Evolutionary conservation across 30 jellyfish, hydroid and myxozoan species (phyloP).

Genomic region (Nemopilema nomurai): DNA sequence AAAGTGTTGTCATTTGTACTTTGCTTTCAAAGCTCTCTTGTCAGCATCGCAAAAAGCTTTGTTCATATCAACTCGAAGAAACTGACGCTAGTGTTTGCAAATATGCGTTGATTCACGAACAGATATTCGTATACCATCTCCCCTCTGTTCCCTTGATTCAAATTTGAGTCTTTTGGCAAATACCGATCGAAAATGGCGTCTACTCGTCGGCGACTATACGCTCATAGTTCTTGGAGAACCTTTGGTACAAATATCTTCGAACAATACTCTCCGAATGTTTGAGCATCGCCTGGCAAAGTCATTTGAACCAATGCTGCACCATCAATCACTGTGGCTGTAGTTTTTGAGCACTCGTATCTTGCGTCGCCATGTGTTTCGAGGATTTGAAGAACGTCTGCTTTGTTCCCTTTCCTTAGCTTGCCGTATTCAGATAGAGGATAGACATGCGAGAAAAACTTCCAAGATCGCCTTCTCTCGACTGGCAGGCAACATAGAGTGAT

Average conservation of each 20-base stretch:
- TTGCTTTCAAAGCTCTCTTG: conserved; percentile 48
- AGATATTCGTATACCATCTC: conserved; percentile 22
- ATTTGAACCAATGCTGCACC: conserved; percentile 64
- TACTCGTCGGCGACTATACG: conserved; percentile 51
- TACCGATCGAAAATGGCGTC: conserved; percentile 43
- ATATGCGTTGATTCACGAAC: conserved; percentile 24
- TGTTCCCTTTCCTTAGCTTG: conserved; percentile 33
- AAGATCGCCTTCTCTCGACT: conserved; percentile 36
- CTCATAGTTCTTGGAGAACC: conserved; percentile 31
- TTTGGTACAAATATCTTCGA: conserved; percentile 42
- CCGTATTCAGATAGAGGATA: conserved; percentile 51
- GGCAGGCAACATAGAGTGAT: conserved; percentile 33
- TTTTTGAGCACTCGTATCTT: conserved; percentile 32
- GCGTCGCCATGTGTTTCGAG: conserved; percentile 49
- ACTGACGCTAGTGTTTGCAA: conserved; percentile 29
- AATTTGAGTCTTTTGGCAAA: conserved; percentile 29
- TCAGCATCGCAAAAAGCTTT: conserved; percentile 47
- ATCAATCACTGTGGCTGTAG: conserved; percentile 52
- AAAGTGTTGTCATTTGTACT: conserved; percentile 6
- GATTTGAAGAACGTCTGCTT: conserved; percentile 33
- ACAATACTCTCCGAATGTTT: conserved; percentile 43
- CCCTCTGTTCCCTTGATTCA: conserved; percentile 36
- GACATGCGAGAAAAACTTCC: conserved; percentile 6
- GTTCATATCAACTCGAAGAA: conserved; percentile 50
- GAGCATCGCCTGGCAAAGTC: conserved; percentile 40